Conservation (phyloP, 2,113 vertebrate genomes). For the Gopherus evgoodei region DNA sequence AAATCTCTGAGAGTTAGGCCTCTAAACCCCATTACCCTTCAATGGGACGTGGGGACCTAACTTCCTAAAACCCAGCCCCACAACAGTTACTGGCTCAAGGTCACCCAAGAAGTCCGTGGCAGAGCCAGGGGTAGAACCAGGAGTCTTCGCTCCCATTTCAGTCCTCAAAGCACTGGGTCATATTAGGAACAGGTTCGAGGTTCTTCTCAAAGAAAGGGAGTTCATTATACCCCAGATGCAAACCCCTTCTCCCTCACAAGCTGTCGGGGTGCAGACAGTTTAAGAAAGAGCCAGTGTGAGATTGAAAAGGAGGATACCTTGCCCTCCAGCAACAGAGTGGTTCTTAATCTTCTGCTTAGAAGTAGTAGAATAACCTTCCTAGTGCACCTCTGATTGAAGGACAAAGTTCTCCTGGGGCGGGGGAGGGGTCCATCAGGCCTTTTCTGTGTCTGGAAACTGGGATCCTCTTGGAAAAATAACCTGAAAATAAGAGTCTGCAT, state of each 20-base stretch:
- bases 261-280: neutral
- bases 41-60: neutral
- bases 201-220: neutral
- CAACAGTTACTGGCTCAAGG: neutral
- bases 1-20: neutral
- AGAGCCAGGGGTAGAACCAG: neutral
- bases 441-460: neutral
- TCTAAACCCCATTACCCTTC: neutral
- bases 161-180: neutral
- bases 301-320: neutral
- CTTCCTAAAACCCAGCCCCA: neutral
- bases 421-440: neutral
- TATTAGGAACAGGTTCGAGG: neutral
- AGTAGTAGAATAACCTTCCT: neutral
- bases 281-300: neutral
- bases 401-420: neutral
- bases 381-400: too few species aligned
- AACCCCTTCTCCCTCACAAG: neutral
- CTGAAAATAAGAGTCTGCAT: neutral
- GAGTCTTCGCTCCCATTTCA: neutral
- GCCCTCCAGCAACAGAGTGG: neutral
- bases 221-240: neutral
- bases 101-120: neutral
- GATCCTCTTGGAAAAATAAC: neutral
- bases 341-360: neutral